Base-by-base conservation (phyloP, 2,888 invertebrate species). In the Watsonalla binaria region DNA sequence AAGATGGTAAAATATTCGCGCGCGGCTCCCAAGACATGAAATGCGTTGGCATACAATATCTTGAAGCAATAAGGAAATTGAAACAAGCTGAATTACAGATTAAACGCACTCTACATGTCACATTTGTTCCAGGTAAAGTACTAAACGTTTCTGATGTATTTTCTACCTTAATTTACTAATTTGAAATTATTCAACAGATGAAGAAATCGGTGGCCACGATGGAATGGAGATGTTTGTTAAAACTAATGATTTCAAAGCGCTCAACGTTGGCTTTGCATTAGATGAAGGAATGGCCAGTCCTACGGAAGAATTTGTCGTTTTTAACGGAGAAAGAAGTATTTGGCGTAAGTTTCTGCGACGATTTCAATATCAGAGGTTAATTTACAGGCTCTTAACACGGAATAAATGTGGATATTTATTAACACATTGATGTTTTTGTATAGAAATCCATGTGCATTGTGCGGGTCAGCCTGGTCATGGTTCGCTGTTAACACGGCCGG, bases 21-120 rank as follows among this genome's bases (percentile, higher is more conserved):
- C 92, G 97, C 49, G 97, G 97, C 13, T 92, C 96, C 0, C 96
- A 96, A 83, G 97, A 98, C 73, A 97, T 97, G 97, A 96, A 95
- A 82, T 94, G 94, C 76, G 94, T 95, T 51, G 95, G 94, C 11
- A 94, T 95, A 47, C 95, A 95, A 82, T 95, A 93, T 73, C 76
- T 96, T 15, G 96, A 96, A 76, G 94, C 95, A 0, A 89, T 96
- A 37, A 84, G 94, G 48, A 89, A 90, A 60, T 78, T 95, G 50
- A 93, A 93, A 71, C 72, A 81, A 14, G 75, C 90, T 33, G 92
- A 92, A 5, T 78, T 92, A 7, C 78, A 81, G 53, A 83, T 93
- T 47, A 89, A 92, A 54, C 90, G 96, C 67, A 95, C 94, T 33
- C 77, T 96, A 15, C 94, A 95, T 70, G 71, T 95, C 49, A 91